A percentile compares a stretch with the other conserved stretches of the same genome.
Evolutionary conservation across 1,140 invertebrate species (phyloP).

Genomic region (Lepeophtheirus salmonis): DNA sequence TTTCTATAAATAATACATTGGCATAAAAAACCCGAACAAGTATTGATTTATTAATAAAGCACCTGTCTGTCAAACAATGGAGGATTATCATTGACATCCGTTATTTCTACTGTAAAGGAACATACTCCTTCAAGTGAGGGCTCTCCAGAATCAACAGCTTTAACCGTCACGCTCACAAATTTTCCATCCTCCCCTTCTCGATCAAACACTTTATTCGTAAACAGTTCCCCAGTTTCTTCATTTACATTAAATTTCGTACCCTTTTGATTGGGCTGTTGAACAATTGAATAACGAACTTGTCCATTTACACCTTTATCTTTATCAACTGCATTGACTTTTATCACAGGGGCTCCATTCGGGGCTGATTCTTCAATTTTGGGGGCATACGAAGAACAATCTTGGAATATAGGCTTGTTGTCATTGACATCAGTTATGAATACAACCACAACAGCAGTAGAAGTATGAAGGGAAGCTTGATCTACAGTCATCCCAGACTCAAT

Average conservation of each 20-base stretch:
- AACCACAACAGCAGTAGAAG: conserved; percentile 80
- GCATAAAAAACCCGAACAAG: conserved; percentile 13
- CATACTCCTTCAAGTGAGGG: conserved; percentile 82
- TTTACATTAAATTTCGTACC: conserved; percentile 85
- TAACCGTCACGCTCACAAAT: conserved; percentile 83
- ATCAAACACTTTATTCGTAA: conserved; percentile 86
- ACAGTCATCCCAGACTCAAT: conserved; percentile 33
- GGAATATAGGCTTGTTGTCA: conserved; percentile 82
- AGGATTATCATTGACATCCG: conserved; percentile 78
- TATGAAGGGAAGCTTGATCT: conserved; percentile 63
- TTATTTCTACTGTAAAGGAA: conserved; percentile 87
- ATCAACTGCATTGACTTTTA: conserved; percentile 71
- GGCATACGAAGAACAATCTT: conserved; percentile 72
- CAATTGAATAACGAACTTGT: conserved; percentile 82
- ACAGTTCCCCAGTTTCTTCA: conserved; percentile 79
- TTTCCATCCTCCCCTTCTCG: conserved; percentile 85
- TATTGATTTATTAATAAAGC: conserved; percentile 23
- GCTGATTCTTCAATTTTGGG: conserved; percentile 82
- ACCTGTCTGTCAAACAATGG: conserved; percentile 84
- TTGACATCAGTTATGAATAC: conserved; percentile 92
- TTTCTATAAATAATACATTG: conserved; percentile 42
- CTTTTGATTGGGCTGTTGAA: conserved; percentile 87
- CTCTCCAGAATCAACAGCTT: conserved; percentile 88
- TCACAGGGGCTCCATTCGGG: conserved; percentile 71
- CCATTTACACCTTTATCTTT: conserved; percentile 85